Conservation (phyloP, 2,797 vertebrate species). For the Intellagama lesueurii region DNA sequence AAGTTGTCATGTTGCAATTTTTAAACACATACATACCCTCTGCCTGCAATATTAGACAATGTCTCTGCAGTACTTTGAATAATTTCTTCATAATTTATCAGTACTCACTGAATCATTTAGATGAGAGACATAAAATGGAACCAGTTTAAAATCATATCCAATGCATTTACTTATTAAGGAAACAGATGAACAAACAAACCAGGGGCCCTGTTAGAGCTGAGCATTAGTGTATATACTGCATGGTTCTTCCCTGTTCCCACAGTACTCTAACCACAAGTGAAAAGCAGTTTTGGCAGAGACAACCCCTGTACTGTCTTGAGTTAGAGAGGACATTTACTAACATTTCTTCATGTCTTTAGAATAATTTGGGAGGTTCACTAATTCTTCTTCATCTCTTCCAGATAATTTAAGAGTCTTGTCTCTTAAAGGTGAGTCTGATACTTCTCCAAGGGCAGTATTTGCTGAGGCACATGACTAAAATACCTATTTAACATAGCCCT, state of each 20-base stretch:
- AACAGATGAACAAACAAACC: neutral
- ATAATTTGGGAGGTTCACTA: neutral
- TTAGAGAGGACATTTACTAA: too few species aligned
- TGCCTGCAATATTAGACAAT: neutral
- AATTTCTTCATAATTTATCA: neutral
- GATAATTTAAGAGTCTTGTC: neutral
- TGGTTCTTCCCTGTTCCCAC: too few species aligned
- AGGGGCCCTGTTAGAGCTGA: neutral
- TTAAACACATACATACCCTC: neutral
- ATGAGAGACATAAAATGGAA: neutral
- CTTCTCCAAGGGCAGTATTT: neutral
- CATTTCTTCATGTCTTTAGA: too few species aligned
- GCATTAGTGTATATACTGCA: too few species aligned
- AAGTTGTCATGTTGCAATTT: rapidly evolving
- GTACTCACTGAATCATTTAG: neutral
- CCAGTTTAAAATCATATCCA: neutral
- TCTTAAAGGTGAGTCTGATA: too few species aligned
- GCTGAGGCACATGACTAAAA: neutral
- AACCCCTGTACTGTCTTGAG: too few species aligned
- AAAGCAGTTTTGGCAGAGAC: neutral
- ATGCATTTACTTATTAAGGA: neutral
- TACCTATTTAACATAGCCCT: neutral
- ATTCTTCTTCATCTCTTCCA: neutral
- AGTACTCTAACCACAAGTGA: too few species aligned
- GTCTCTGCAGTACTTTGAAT: neutral